Percentiles rank a stretch among this genome's conserved stretches.
Evolutionary conservation across 2,888 invertebrate genomes (phyloP).

Genomic region (Synergus gifuensis): DNA sequence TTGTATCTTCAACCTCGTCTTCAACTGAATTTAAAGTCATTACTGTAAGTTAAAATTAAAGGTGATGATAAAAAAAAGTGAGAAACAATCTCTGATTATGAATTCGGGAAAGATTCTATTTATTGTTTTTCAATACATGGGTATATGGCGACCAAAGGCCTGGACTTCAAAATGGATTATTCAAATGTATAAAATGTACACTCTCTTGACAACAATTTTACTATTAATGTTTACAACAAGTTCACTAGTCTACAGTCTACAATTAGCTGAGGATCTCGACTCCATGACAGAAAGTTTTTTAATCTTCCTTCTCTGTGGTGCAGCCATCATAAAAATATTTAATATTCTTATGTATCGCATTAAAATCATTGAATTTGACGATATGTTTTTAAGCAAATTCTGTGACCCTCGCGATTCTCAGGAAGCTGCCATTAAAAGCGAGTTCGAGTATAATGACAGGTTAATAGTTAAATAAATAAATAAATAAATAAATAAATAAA

Average conservation of each 20-base stretch:
- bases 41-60: no score
- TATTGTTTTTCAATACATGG: neutral
- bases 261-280: neutral
- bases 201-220: neutral
- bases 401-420: neutral
- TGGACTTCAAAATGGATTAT: constrained; percentile 11
- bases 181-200: neutral
- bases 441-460: constrained; percentile 2
- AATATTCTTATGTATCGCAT: neutral
- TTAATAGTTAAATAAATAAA: neutral
- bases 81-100: neutral
- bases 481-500: no score
- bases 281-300: neutral
- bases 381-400: neutral
- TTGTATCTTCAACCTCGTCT: no score
- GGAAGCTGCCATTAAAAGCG: neutral
- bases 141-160: constrained; percentile 2
- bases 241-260: neutral
- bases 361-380: constrained; percentile 10
- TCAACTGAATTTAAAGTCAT: no score
- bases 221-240: neutral
- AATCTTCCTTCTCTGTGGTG: neutral
- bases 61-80: no score
- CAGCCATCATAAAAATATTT: neutral
- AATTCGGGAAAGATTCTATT: neutral